Evolutionary conservation across 2,797 vertebrate species (phyloP), one percentile per base, ranked within the genome.

Genomic region (Cichlasoma orientale): DNA sequence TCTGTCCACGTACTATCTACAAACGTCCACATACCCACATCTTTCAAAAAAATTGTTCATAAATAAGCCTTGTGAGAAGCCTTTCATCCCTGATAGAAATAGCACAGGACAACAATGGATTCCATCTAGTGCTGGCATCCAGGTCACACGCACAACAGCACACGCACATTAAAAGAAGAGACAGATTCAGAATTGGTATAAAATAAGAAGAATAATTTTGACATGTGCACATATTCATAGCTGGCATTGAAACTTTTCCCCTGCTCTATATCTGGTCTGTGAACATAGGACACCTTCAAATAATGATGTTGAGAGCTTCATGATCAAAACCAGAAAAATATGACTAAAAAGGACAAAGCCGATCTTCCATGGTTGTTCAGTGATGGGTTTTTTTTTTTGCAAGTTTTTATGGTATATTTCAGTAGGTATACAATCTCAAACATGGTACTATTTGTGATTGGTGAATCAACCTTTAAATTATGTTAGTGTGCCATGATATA

Each of bases 1-100:
- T 83, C 44, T 12, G 21, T 79, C 47, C 5, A 18, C 84, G 36
- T 61, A 21, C 54, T 74, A 33, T 78, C 31, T 73, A 72, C 29
- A 74, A 74, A 87, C 76, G 73, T 81, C 71, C 58, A 72, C 77
- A 79, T 82, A 77, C 71, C 56, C 78, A 70, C 79, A 59, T 77
- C 80, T 88, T 82, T 88, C 71, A 36, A 36, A 31, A 79, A 85
- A 72, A 55, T 78, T 80, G 29, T 80, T 82, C 36, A 76, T 63
- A 74, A 70, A 69, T 54, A 72, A 66, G 78, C 73, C 69, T 84
- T 71, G 75, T 80, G 57, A 77, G 72, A 80, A 81, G 68, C 58
- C 77, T 78, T 82, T 77, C 83, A 84, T 89, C 38, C 38, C 54
- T 88, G 75, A 87, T 75, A 56, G 81, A 89, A 91, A 92, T 63